A percentile compares a stretch with the other conserved stretches of the same genome.
Evolutionary conservation across 2,888 invertebrate species (phyloP).

Genomic region (Lasius platythorax): DNA sequence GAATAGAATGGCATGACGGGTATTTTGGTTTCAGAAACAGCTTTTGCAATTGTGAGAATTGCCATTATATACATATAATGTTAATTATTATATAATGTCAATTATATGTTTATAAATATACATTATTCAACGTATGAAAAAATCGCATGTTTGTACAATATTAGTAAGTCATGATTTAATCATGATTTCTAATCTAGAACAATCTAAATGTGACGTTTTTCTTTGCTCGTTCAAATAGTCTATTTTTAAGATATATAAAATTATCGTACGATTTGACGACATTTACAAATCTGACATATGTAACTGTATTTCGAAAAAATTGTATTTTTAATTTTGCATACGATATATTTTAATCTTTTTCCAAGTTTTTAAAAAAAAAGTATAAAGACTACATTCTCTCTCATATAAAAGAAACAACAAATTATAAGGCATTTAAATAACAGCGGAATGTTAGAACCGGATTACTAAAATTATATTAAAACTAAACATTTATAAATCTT

Average conservation of each 20-base stretch:
- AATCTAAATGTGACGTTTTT: neutral
- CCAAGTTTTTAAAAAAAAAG: neutral
- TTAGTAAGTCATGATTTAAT: neutral
- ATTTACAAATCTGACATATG: neutral
- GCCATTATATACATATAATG: neutral
- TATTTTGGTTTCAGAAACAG: neutral
- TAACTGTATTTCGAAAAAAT: neutral
- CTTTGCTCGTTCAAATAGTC: neutral
- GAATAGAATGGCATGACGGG: slow-evolving; percentile 7
- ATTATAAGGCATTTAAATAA: neutral
- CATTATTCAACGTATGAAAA: neutral
- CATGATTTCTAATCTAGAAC: neutral
- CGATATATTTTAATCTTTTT: neutral
- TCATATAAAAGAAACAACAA: neutral
- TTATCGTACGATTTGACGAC: neutral
- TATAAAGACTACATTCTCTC: neutral
- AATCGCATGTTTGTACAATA: neutral
- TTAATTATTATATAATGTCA: too few relatives aligned
- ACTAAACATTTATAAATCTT: neutral
- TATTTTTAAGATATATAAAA: neutral
- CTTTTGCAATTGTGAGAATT: neutral
- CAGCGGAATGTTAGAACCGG: neutral
- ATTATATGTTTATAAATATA: neutral
- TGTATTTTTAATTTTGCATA: neutral
- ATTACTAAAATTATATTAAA: neutral